Evolutionary conservation across 2,797 vertebrate genomes (phyloP), one percentile per base, ranked within the genome.

Genomic region (Pygocentrus nattereri): DNA sequence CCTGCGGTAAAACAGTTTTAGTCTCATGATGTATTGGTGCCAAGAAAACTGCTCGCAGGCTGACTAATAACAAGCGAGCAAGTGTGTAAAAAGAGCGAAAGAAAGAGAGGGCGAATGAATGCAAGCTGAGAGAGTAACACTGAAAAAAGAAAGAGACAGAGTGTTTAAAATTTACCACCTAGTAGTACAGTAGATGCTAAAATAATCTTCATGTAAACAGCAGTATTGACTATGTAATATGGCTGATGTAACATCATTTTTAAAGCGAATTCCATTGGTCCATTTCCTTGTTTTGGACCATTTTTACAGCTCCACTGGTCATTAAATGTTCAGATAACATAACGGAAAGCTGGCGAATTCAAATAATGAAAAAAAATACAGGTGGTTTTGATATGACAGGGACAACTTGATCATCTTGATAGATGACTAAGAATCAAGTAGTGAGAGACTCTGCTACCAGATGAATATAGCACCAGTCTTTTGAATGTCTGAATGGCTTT

Each of bases 341-440:
- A 44, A 44, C 10, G 6, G 12, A 8, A 11, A 11, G 41, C 41
- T 44, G 41, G 8, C 41, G 12, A 44, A 11, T 8, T 44, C 10
- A 44, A 44, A 44, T 44, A 44, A 44, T 12, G 3, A 34, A 10
- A 10, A 44, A 1, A 44, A 44, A 12, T 44, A 44, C 2, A 4
- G 5, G 18, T 54, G 52, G 19, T 54, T 21, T 21, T 21, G 5
- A 21, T 54, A 54, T 7, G 6, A 89, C 90, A 44, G 41, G 44
- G 41, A 12, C 10, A 44, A 11, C 89, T n/a, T n/a, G n/a, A n/a
- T n/a, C n/a, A n/a, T n/a, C n/a, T 87, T 88, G 85, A 88, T 79
- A 87, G 81, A 83, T 85, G 87, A 87, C 74, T 78, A 83, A 89
- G 70, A 86, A 74, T 77, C 80, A 85, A 84, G 56, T 25, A 59